Base-by-base conservation (phyloP, 2,113 vertebrate species). In the Ardeotis arabs region DNA sequence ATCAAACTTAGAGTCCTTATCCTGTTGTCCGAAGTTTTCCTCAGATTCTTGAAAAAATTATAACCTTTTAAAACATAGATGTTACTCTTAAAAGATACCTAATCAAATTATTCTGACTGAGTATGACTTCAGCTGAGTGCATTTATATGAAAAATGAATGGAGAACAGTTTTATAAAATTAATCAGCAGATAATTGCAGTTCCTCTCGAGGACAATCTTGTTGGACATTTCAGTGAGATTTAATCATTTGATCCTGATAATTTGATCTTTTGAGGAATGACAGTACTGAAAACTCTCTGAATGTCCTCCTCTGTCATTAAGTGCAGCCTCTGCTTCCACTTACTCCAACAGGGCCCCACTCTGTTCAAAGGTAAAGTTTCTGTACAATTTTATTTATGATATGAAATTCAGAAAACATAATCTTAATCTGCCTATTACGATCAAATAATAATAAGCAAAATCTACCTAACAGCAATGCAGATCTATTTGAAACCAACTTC, bases 251-350 rank as follows among this genome's bases (percentile, higher is more conserved):
- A 72, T 56, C 8, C 14, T 18, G 18, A 56, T 52, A 70, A 56
- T 47, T 90, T 86, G 53, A 41, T 45, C 45, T 80, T 85, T 70
- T 37, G 10, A 87, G 62, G n/a, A 83, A 52, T 68, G 9, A 20
- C 28, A 82, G 35, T 41, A 16, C 14, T 64, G 79, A 39, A 69
- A 83, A 24, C 7, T 56, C 35, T 90, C 22, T 80, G 50, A 55
- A 69, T 44, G 63, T 23, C 29, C 49, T 78, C 1, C 0, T 56
- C 47, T 91, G 17, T 68, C 9, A 1, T 27, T 82, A 35, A 0
- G 0, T n/a, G 4, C 62, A 89, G 80, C 19, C 16, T 56, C 20
- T 64, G 28, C 31, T 94, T 64, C 33, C 20, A 58, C 7, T 84
- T 76, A 41, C 24, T 79, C 2, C 25, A 56, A 50, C 1, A 60